Evolutionary conservation across 2,888 invertebrate genomes (phyloP).

Genomic region (Drosophila nr. fundita): DNA sequence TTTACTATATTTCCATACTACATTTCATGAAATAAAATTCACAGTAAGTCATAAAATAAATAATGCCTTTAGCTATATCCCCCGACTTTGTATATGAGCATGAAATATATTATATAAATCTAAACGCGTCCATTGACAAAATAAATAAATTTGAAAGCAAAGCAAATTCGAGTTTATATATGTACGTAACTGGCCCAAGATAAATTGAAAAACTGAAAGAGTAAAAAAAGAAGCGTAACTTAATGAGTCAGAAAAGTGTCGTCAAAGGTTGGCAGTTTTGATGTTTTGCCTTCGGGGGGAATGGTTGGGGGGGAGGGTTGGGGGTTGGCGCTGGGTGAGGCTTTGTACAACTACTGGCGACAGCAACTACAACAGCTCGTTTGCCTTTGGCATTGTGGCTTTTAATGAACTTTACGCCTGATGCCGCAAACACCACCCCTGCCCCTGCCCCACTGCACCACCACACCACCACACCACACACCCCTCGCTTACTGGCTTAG

Average conservation of each 20-base stretch:
- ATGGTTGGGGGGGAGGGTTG: not conserved
- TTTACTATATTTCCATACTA: too few species aligned
- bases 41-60: not conserved
- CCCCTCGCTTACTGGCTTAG: not conserved
- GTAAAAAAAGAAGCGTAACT: conserved; percentile 21
- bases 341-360: conserved; percentile 12
- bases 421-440: conserved; percentile 7
- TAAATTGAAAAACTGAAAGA: conserved; percentile 13
- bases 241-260: conserved; percentile 77
- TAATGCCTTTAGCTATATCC: too few species aligned
- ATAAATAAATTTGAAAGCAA: not conserved
- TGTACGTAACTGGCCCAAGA: not conserved
- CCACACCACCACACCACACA: not conserved
- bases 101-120: not conserved
- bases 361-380: conserved; percentile 36
- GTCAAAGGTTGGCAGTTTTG: conserved; percentile 30
- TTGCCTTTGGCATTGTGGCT: conserved; percentile 61
- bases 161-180: not conserved
- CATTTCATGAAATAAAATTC: too few species aligned
- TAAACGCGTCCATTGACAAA: not conserved
- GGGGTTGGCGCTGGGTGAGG: conserved; percentile 5
- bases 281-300: not conserved
- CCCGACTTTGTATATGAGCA: not conserved
- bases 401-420: conserved; percentile 77
- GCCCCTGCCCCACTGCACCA: not conserved